These are phyloP conservation scores for Lacerta agilis DNA, from an alignment of 2,797 vertebrate genomes.

Conservation along the genomic window DNA sequence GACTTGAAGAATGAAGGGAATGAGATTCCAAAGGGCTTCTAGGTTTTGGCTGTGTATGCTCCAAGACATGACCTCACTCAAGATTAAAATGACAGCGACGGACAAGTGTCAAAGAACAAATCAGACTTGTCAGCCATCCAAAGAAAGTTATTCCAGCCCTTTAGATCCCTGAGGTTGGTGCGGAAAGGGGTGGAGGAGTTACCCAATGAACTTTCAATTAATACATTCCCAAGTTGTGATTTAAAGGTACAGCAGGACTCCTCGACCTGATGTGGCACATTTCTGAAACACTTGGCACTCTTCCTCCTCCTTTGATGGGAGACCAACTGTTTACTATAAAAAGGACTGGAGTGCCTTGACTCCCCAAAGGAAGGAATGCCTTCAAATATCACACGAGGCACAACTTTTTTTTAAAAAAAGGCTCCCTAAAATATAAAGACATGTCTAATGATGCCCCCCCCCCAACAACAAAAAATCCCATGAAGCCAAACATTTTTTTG, in stretches of 20 bases:
- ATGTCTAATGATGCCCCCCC: too few relatives aligned
- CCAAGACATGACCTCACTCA: conserved; percentile 54
- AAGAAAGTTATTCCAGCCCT: conserved; percentile 57
- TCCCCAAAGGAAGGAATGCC: not conserved
- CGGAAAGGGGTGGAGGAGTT: not conserved
- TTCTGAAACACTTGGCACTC: not conserved
- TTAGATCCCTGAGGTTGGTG: not conserved
- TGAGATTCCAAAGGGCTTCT: conserved; percentile 26
- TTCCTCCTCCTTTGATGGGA: not conserved
- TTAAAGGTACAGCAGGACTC: not conserved
- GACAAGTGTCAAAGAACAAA: conserved; percentile 68
- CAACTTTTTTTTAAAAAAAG: not conserved
- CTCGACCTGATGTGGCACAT: not conserved
- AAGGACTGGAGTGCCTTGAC: fast-evolving
- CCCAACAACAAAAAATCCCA: not conserved
- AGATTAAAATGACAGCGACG: conserved; percentile 39
- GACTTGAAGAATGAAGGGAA: conserved; percentile 31
- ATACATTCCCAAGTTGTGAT: not conserved
- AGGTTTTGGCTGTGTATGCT: conserved; percentile 28
- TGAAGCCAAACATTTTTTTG: not conserved
- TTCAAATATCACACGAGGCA: not conserved
- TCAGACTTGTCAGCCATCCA: conserved; percentile 40
- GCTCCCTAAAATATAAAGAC: not conserved
- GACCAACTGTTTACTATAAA: not conserved
- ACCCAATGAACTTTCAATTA: not conserved